Evolutionary conservation across 2,797 vertebrate species (phyloP), one percentile per base, ranked within the genome.

Genomic region (Parotocinclus haroldoi): DNA sequence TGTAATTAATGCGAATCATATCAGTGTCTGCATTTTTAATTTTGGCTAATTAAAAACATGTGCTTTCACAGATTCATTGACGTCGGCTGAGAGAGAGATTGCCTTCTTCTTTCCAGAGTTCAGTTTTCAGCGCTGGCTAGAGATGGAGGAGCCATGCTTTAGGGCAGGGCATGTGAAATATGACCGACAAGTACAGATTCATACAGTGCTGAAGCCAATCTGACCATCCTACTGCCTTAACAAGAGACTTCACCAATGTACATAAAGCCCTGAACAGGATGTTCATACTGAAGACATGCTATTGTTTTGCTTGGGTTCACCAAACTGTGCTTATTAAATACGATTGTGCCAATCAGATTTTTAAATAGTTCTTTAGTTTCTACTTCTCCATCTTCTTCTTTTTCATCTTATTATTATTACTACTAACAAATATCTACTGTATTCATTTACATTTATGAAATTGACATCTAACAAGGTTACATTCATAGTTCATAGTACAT

Each of bases 41-140:
- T 55, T 58, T 19, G 55, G 27, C 40, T 48, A 60, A 71, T 56
- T 56, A 14, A 38, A 50, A 12, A 3, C n/a, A 14, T 6, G 11
- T 66, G 45, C 45, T 50, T 18, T 37, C n/a, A 60, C 81, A 99
- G 96, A 99, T 86, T 98, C 95, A 0, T 52, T 75, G 6, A 89
- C 90, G 58, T 96, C 96, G 0, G 96, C 95, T 58, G 87, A 85
- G 54, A 91, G 91, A 79, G 96, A 98, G 84, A 98, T 98, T n/a
- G 11, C 74, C 7, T 92, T 92, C 84, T 99, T 98, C 86, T 99
- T 98, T 83, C 95, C 96, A 0, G 95, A 96, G 62, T 98, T 99
- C 69, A 71, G 79, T 0, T 66, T 82, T 14, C 81, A 78, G 68
- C 84, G 83, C 56, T 98, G 95, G 96, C 90, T 94, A 63, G 79